Evolutionary conservation across 2,888 invertebrate species (phyloP), one percentile per base, ranked within the genome.

Genomic region (Agelastica alni): DNA sequence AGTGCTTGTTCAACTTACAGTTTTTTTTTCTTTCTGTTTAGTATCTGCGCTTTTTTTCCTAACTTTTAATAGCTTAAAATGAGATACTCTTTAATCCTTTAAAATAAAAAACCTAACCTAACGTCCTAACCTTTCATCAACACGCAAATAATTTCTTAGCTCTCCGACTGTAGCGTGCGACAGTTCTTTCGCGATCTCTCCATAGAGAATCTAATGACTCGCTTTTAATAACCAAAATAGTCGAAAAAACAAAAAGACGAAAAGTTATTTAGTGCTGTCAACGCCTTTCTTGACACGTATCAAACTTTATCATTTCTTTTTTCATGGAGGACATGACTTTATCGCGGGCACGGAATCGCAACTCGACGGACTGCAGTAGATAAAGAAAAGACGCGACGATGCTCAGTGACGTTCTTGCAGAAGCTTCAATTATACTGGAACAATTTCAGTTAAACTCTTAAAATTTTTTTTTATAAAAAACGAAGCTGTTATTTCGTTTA

Each of bases 281-380:
- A 32, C 49, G 51, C 53, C 37, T 53, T 51, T 42, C 46, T 39
- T 57, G 53, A 51, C 53, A 51, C 53, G 45, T 51, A 58, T 53
- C 58, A 54, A 43, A 53, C 43, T 42, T 57, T 57, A 57, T 53
- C 51, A 48, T 53, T 57, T 51, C 46, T 45, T 57, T 53, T 52
- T 47, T 48, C 39, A 31, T 51, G 28, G 44, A 28, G 20, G 32
- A 46, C 41, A 41, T 28, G 46, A 46, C 53, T 53, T 46, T 46
- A 46, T 53, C 46, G 31, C 12, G 20, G 17, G 28, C 18, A 37
- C 28, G 18, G 18, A 26, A 30, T 37, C 37, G 28, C 46, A n/a
- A n/a, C n/a, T n/a, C n/a, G 30, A 26, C 46, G 31, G 13, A 30
- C 20, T 4, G 13, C 22, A 16, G 3, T 4, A 20, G 12, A 22